Evolutionary conservation across 1,140 invertebrate genomes (phyloP), one percentile per base, ranked within the genome.

Genomic region (Calephelis virginiensis): DNA sequence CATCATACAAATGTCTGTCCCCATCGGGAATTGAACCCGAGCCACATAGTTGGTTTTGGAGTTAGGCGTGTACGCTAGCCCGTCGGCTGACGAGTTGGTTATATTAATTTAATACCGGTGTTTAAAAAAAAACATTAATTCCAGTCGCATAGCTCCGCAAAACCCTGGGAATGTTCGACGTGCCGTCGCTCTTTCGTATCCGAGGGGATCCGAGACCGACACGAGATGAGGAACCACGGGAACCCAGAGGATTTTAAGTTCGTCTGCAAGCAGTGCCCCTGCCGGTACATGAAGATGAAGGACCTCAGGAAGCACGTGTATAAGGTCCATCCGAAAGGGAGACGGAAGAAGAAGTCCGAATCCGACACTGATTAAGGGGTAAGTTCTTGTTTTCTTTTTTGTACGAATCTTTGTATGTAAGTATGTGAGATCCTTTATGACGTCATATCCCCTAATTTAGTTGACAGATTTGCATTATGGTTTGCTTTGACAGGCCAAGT

Each of bases 131-230:
- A 67, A 61, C 47, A 17, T 53, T 10, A 10, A 66, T 69, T 67
- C n/a, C 66, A 90, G 87, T 88, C 85, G 0, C 87, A 90, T 76
- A 87, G 76, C 64, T 73, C 78, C 0, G 68, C 79, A 5, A 89
- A 88, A 59, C 85, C 83, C 1, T 80, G 70, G 64, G 76, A 80
- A 40, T 89, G 87, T 59, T 37, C 70, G 0, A 71, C 70, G 0
- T 90, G 87, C 47, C 85, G 81, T 43, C 76, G 85, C 1, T 78
- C 69, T 5, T 90, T 90, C 73, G 68, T 76, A 7, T 80, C 80
- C 1, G 82, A 78, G 40, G 63, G 69, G 8, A 86, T 86, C 12
- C 66, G 82, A 0, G 81, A 89, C 13, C 56, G 82, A 0, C 88
- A 90, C 66, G 70, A 76, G 50, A 38, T 75, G 9, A 65, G 88